phyloP scores from a whole-genome alignment of 2,113 vertebrate species.

The Nothobranchius kuhntae region DNA sequence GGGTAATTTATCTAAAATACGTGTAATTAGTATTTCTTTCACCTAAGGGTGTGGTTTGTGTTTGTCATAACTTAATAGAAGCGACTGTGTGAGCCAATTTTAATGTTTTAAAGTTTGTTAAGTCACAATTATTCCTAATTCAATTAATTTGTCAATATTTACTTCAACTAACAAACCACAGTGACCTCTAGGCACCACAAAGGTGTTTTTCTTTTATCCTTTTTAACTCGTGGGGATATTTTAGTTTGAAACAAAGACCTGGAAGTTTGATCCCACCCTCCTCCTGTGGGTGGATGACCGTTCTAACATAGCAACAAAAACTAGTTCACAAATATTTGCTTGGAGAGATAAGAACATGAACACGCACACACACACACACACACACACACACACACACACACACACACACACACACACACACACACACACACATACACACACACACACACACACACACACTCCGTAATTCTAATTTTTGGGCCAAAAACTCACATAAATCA shows the following conservation, averaged over 20 bases:
- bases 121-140: too few relatives aligned
- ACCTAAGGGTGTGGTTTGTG: too few relatives aligned
- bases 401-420: background rate
- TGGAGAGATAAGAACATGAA: slow-evolving; percentile 51
- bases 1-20: too few relatives aligned
- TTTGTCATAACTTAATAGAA: too few relatives aligned
- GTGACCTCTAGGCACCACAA: slow-evolving; percentile 4
- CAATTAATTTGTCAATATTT: background rate
- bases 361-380: background rate
- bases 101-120: too few relatives aligned
- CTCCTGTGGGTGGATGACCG: background rate
- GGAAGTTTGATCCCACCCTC: background rate
- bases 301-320: background rate
- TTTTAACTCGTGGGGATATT: background rate
- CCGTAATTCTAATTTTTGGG: too few relatives aligned
- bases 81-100: too few relatives aligned
- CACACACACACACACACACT: background rate
- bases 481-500: too few relatives aligned
- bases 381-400: background rate
- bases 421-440: background rate
- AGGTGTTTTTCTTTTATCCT: background rate
- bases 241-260: background rate
- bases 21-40: too few relatives aligned
- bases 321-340: slow-evolving; percentile 55
- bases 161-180: background rate